Conservation (phyloP, 1,140 invertebrate genomes). For the Amphibalanus amphitrite region DNA sequence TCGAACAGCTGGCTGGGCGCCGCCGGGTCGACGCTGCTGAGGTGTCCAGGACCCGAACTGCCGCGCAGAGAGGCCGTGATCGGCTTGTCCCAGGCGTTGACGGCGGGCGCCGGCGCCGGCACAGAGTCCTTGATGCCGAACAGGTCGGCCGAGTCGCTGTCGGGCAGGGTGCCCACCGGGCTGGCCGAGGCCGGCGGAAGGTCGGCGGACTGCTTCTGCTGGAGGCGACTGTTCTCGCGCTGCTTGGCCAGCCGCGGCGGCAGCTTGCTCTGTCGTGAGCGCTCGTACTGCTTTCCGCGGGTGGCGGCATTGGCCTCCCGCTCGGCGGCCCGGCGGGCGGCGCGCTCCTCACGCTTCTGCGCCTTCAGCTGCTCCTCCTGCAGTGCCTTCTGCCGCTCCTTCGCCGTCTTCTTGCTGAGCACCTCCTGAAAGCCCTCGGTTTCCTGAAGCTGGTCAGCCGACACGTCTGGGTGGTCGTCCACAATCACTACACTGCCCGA, state of each 20-base stretch:
- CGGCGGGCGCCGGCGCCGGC: conserved; percentile 32
- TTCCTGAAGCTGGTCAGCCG: conserved; percentile 21
- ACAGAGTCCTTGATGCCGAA: background rate
- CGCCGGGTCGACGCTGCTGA: conserved; percentile 11
- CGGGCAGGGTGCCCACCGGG: conserved; percentile 21
- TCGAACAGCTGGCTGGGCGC: background rate
- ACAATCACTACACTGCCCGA: conserved; percentile 33
- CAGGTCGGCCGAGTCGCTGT: background rate
- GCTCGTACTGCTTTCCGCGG: background rate
- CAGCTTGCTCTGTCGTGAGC: background rate
- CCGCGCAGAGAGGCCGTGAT: conserved; percentile 38
- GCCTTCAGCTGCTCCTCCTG: conserved; percentile 11
- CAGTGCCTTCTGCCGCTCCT: conserved; percentile 23
- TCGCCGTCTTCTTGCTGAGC: conserved; percentile 45
- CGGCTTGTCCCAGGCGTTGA: conserved; percentile 73
- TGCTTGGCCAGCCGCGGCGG: background rate
- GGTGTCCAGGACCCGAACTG: conserved; percentile 9
- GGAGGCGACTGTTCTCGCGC: background rate
- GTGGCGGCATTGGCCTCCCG: background rate
- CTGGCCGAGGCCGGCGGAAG: conserved; percentile 18
- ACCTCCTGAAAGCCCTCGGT: conserved; percentile 70
- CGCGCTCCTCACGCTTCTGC: conserved; percentile 2
- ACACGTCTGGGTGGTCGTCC: conserved; percentile 36
- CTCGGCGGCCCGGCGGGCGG: background rate
- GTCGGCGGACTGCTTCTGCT: conserved; percentile 21